These are phyloP conservation scores for Orientallactaga sibirica DNA, from an alignment of 2,797 vertebrate species.

Conservation along the genomic window DNA sequence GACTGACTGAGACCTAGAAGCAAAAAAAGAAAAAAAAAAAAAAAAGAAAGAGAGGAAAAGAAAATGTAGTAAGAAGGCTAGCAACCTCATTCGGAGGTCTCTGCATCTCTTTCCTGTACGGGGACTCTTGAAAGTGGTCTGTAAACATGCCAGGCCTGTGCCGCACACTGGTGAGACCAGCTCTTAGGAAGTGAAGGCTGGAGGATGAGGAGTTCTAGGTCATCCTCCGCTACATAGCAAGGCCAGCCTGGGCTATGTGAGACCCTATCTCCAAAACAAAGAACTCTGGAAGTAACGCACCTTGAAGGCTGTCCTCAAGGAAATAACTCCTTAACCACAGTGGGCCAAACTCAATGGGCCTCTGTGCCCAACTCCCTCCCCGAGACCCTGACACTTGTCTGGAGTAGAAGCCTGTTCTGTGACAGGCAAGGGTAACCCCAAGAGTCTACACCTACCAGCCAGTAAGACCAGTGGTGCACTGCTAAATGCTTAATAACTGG, in stretches of 20 bases:
- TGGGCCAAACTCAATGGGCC: neutral
- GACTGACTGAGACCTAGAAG: constrained; percentile 94
- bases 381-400: neutral
- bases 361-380: neutral
- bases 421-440: neutral
- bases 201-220: neutral
- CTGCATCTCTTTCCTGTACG: neutral
- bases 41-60: constrained; percentile 48
- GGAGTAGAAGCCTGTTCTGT: neutral
- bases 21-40: constrained; percentile 71
- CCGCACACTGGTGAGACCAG: no score
- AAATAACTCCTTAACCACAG: neutral
- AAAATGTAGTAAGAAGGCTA: constrained; percentile 32
- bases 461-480: neutral
- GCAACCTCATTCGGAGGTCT: neutral
- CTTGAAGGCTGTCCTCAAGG: neutral
- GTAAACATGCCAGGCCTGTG: neutral
- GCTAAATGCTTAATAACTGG: neutral
- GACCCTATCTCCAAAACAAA: neutral
- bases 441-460: neutral
- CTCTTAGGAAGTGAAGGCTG: neutral
- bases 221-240: neutral
- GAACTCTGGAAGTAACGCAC: neutral
- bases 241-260: neutral
- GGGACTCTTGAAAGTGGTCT: neutral